A percentile compares a stretch with the other conserved stretches of the same genome.
Evolutionary conservation across 2,888 invertebrate species (phyloP).

Genomic region (Tinea pellionella): DNA sequence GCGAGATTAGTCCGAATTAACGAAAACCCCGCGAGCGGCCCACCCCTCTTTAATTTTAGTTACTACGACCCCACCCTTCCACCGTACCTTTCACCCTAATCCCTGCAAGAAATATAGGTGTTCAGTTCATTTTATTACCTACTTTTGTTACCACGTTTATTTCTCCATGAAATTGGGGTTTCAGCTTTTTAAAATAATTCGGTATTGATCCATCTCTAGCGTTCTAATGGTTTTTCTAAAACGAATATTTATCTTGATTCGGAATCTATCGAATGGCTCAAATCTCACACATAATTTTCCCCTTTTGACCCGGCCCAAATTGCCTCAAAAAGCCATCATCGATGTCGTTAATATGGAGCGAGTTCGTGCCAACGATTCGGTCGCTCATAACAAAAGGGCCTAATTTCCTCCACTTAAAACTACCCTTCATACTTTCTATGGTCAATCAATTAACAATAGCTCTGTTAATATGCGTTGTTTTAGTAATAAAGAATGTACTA

Average conservation of each 20-base stretch:
- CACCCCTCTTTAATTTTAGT: conserved; percentile 13
- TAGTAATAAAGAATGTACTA: no score
- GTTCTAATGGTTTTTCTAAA: not conserved
- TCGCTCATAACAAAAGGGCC: not conserved
- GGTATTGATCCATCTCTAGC: not conserved
- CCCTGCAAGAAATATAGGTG: conserved; percentile 14
- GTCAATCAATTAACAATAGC: not conserved
- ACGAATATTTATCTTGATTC: not conserved
- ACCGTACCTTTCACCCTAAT: conserved; percentile 12
- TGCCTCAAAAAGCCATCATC: conserved; percentile 39
- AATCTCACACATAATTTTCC: not conserved
- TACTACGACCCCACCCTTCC: conserved; percentile 15
- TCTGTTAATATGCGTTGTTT: not conserved
- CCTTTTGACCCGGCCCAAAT: conserved; percentile 40
- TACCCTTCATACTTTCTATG: not conserved
- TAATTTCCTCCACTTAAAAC: conserved; percentile 9
- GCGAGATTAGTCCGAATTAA: conserved; percentile 25
- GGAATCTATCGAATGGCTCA: not conserved
- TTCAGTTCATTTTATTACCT: conserved; percentile 7
- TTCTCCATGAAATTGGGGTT: not conserved
- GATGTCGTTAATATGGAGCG: conserved; percentile 40
- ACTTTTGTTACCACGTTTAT: not conserved
- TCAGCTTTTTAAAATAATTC: not conserved
- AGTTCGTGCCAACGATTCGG: conserved; percentile 18
- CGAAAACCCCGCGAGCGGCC: conserved; percentile 19